A percentile compares a stretch with the other conserved stretches of the same genome.
Conservation (phyloP, 1,140 invertebrate genomes). For the Coboldia fuscipes region DNA sequence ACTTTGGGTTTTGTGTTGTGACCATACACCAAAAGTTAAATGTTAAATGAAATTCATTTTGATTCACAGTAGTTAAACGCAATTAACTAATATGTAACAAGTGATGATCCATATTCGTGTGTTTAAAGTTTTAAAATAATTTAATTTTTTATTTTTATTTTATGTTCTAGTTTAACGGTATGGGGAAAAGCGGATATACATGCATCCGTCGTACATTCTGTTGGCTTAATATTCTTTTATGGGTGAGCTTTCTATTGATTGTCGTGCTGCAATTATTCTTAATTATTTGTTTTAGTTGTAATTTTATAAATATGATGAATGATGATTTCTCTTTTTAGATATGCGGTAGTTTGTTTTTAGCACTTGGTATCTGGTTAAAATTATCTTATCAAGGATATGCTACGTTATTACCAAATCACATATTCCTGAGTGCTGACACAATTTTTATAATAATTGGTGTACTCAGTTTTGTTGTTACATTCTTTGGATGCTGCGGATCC, state of each 20-base stretch:
- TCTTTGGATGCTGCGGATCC: slow-evolving; percentile 61
- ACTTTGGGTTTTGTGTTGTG: too few species aligned
- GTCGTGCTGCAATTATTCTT: not conserved
- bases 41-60: too few species aligned
- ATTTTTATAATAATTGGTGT: slow-evolving; percentile 43
- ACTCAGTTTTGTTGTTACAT: slow-evolving; percentile 46
- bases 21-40: too few species aligned
- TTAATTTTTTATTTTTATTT: too few species aligned
- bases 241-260: not conserved
- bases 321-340: slow-evolving; percentile 29
- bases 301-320: not conserved
- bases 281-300: not conserved
- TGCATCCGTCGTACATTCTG: slow-evolving; percentile 3
- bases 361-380: slow-evolving; percentile 50
- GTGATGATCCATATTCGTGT: too few species aligned
- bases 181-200: slow-evolving; percentile 2
- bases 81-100: too few species aligned
- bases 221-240: slow-evolving; percentile 1
- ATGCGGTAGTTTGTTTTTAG: slow-evolving; percentile 49
- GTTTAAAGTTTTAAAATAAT: too few species aligned
- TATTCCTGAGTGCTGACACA: slow-evolving; percentile 41
- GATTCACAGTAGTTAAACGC: too few species aligned
- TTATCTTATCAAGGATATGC: slow-evolving; percentile 46
- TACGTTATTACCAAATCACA: slow-evolving; percentile 45
- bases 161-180: not conserved